phyloP scores from a whole-genome alignment of 2,113 vertebrate species.

The Tyto alba region DNA sequence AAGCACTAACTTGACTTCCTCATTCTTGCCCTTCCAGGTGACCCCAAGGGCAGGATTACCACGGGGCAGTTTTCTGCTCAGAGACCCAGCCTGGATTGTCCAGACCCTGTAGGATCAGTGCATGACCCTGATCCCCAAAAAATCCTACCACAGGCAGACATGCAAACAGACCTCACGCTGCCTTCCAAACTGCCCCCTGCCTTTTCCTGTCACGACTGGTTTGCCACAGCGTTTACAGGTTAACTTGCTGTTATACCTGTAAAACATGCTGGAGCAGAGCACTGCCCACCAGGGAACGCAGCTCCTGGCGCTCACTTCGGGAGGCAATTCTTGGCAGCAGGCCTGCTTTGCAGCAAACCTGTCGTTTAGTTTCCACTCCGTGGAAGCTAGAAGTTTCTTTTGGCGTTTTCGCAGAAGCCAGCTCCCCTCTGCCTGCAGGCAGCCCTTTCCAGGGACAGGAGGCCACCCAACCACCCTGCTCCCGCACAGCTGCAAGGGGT shows the following conservation, averaged over 20 bases:
- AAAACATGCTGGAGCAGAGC: accelerated
- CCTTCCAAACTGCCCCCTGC: not conserved
- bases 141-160: no score
- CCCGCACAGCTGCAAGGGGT: no score
- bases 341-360: not conserved
- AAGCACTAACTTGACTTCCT: no score
- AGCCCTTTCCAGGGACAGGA: not conserved
- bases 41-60: no score
- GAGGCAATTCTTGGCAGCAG: accelerated
- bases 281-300: not conserved
- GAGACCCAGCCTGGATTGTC: no score
- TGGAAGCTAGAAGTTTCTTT: not conserved
- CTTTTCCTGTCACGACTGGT: no score
- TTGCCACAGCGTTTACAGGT: no score
- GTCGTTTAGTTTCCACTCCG: accelerated
- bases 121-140: no score
- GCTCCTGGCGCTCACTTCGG: accelerated
- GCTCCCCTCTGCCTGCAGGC: not conserved
- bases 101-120: no score
- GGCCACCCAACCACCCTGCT: accelerated
- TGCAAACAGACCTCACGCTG: not conserved
- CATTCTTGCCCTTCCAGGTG: no score
- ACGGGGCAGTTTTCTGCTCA: no score
- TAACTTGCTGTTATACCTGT: accelerated
- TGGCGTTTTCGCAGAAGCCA: not conserved